Percentiles rank a stretch among this genome's conserved stretches.
Evolutionary conservation across 2,113 vertebrate genomes (phyloP).

Genomic region (Pontoporia blainvillei): DNA sequence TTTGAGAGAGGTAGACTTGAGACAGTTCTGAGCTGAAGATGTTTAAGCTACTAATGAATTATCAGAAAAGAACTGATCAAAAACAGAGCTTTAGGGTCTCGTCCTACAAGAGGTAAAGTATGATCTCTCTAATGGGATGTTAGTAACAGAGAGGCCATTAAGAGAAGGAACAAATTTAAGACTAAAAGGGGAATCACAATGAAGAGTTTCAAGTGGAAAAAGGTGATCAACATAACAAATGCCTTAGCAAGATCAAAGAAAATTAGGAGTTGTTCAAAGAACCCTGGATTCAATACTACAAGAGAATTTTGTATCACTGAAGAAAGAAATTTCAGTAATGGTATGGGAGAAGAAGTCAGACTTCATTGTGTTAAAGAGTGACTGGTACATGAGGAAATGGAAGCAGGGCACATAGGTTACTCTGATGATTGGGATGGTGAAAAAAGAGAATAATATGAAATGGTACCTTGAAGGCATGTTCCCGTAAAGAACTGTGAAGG

Average conservation of each 20-base stretch:
- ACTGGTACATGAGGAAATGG: neutral
- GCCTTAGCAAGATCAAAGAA: neutral
- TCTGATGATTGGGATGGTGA: neutral
- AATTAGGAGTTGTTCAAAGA: neutral
- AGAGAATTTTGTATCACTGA: neutral
- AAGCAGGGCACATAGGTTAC: neutral
- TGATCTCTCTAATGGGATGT: neutral
- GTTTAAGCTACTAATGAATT: neutral
- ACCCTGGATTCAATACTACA: neutral
- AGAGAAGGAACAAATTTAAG: neutral
- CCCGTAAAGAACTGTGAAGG: neutral
- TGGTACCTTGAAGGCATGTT: neutral
- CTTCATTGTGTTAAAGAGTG: neutral
- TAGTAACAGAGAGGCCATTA: neutral
- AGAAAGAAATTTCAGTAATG: neutral
- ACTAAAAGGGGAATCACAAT: neutral
- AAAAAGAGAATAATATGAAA: neutral
- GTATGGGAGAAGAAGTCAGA: neutral
- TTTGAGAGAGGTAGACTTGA: neutral
- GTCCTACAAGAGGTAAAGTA: neutral
- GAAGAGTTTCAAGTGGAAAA: neutral
- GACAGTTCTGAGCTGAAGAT: neutral
- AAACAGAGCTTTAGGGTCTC: neutral
- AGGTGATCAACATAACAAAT: neutral
- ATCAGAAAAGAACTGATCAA: neutral